phyloP scores from a whole-genome alignment of 2,888 invertebrate species.

The Coenonympha arcania region DNA sequence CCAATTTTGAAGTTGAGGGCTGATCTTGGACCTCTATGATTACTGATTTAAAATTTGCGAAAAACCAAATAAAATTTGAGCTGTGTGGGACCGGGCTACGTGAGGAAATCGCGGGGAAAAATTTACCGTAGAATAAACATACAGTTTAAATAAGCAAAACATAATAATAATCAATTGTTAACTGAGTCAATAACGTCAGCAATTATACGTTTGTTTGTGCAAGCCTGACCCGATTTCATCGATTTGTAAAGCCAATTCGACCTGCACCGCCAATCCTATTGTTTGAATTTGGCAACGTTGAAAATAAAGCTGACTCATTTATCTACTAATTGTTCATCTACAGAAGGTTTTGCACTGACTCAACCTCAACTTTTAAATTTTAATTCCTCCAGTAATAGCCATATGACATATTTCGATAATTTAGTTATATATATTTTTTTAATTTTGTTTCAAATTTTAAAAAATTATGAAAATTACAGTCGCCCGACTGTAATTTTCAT shows the following conservation, averaged over 20 bases:
- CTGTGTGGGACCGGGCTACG: too few relatives aligned
- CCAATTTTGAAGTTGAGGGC: too few relatives aligned
- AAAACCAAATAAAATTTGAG: too few relatives aligned
- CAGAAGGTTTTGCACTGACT: slow-evolving; percentile 10
- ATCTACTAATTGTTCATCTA: slow-evolving; percentile 28
- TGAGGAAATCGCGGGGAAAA: too few relatives aligned
- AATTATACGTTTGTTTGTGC: slow-evolving; percentile 58
- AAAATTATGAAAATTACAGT: too few relatives aligned
- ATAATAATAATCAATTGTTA: slow-evolving; percentile 27
- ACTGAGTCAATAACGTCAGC: slow-evolving; percentile 44
- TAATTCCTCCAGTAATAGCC: not conserved
- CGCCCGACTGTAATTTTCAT: too few relatives aligned
- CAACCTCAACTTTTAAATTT: not conserved
- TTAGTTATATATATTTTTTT: too few relatives aligned
- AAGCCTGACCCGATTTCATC: slow-evolving; percentile 64
- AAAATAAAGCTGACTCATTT: slow-evolving; percentile 55
- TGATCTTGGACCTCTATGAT: too few relatives aligned
- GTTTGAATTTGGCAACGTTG: slow-evolving; percentile 57
- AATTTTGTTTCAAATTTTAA: too few relatives aligned
- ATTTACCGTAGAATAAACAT: not conserved
- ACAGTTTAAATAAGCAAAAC: not conserved
- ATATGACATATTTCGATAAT: too few relatives aligned
- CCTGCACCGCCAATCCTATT: slow-evolving; percentile 62
- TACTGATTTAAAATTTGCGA: too few relatives aligned
- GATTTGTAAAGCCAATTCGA: slow-evolving; percentile 65